Evolutionary conservation across 2,888 invertebrate genomes (phyloP), one percentile per base, ranked within the genome.

Genomic region (Eupithecia insigniata): DNA sequence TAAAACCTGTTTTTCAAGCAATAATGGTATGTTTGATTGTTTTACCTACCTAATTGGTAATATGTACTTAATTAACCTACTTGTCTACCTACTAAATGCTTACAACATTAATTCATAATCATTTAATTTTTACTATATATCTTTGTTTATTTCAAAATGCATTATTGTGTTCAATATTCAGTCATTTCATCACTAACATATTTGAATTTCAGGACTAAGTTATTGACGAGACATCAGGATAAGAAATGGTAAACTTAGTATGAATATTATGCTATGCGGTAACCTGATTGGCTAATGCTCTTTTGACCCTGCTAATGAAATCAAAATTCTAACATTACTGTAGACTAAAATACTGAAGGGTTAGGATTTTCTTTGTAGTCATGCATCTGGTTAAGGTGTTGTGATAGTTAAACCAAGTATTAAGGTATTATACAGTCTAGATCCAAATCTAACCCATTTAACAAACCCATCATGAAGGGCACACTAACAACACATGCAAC

Each of bases 161-260:
- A 83, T 81, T 68, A 60, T 75, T 55, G 74, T 78, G 74, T 76
- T 76, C 80, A 81, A 78, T 81, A 79, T 84, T 85, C 89, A 87
- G 82, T 88, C 92, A 92, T 94, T 88, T 90, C 92, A 93, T 90
- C 87, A 89, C 92, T 92, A 92, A 92, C 92, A 90, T 86, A 91
- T 94, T 94, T 94, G 89, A 93, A 95, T 97, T 97, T 93, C 97
- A 97, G 97, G 96, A 97, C 97, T 95, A 97, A 97, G 95, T 96
- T 96, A 93, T 96, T 97, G 96, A 96, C 96, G 93, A 96, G 97
- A 95, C 97, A 96, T 95, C 96, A 96, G 95, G 97, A 97, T 95
- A 96, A 96, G 88, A 96, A 96, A 96, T 97, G 97, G 97, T 97
- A 97, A 97, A 89, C 82, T 83, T 79, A 83, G 82, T 85, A 83